A percentile compares a stretch with the other conserved stretches of the same genome.
These are phyloP conservation scores for Catalaphyllia jardinei DNA, from an alignment of 64 coral and sea anemone genomes.

Conservation along the genomic window DNA sequence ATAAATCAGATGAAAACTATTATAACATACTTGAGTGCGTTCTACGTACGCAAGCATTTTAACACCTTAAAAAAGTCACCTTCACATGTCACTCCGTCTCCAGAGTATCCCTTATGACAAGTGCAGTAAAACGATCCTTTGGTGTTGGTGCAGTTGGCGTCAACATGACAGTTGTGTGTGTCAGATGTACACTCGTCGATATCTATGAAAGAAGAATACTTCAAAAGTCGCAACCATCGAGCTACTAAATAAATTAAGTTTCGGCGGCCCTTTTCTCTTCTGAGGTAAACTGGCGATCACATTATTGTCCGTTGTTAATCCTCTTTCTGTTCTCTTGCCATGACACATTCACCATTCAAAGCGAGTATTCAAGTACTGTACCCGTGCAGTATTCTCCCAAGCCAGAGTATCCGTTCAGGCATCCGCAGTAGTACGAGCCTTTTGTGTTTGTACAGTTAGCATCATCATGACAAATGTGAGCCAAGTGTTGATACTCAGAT, in stretches of 20 bases:
- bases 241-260: too few species aligned
- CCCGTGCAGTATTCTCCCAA: constrained; percentile 23
- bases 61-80: background rate
- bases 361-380: background rate
- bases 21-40: too few species aligned
- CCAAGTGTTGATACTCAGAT: constrained; percentile 32
- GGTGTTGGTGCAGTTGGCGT: constrained; percentile 1
- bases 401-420: constrained; percentile 21
- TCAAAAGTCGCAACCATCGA: background rate
- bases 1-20: too few species aligned
- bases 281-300: too few species aligned
- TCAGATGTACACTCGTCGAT: constrained; percentile 39
- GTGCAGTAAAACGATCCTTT: constrained; percentile 28
- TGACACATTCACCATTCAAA: background rate
- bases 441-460: constrained; percentile 84
- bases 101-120: constrained; percentile 55
- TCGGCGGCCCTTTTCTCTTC: too few species aligned
- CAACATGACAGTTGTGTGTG: constrained; percentile 39
- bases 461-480: constrained; percentile 62
- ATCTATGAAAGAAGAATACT: background rate
- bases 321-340: too few species aligned
- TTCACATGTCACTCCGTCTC: constrained; percentile 31
- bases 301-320: too few species aligned
- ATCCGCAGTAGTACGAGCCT: constrained; percentile 68
- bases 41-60: too few species aligned